phyloP scores from a whole-genome alignment of 2,888 invertebrate species.

The Orthonychiurus folsomi region DNA sequence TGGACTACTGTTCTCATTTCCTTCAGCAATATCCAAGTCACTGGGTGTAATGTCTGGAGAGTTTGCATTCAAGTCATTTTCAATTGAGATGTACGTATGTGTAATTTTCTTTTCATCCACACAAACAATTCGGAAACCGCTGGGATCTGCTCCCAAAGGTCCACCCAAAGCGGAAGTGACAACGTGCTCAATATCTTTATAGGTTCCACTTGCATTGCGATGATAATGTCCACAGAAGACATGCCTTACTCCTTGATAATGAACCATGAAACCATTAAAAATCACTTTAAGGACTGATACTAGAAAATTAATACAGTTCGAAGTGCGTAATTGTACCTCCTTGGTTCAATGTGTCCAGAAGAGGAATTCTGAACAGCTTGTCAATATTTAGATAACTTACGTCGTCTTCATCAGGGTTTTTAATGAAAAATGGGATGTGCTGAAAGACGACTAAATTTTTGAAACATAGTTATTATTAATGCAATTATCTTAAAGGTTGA shows the following conservation, averaged over 20 bases:
- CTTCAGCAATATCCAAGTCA: too few species aligned
- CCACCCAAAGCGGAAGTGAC: conserved; percentile 48
- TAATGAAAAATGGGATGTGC: conserved; percentile 47
- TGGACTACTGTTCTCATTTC: too few species aligned
- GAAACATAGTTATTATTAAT: too few species aligned
- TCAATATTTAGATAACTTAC: conserved; percentile 44
- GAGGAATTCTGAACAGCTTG: conserved; percentile 40
- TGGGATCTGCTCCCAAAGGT: conserved; percentile 44
- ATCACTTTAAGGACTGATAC: not conserved
- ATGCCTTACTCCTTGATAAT: conserved; percentile 44
- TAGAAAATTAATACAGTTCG: conserved; percentile 1
- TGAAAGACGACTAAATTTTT: conserved; percentile 46
- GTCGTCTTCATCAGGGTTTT: conserved; percentile 42
- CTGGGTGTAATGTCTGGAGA: too few species aligned
- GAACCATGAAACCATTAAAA: conserved; percentile 14
- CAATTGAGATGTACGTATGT: conserved; percentile 43
- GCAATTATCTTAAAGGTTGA: not conserved
- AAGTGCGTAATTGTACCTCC: not conserved
- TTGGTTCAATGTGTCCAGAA: conserved; percentile 42
- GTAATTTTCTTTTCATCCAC: conserved; percentile 43
- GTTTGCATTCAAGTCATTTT: not conserved
- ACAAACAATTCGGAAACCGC: conserved; percentile 46
- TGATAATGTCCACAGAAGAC: conserved; percentile 50
- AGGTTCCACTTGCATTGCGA: conserved; percentile 46
- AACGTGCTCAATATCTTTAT: conserved; percentile 45